Evolutionary conservation across 2,888 invertebrate genomes (phyloP), one percentile per base, ranked within the genome.

Genomic region (Trichopria drosophilae): DNA sequence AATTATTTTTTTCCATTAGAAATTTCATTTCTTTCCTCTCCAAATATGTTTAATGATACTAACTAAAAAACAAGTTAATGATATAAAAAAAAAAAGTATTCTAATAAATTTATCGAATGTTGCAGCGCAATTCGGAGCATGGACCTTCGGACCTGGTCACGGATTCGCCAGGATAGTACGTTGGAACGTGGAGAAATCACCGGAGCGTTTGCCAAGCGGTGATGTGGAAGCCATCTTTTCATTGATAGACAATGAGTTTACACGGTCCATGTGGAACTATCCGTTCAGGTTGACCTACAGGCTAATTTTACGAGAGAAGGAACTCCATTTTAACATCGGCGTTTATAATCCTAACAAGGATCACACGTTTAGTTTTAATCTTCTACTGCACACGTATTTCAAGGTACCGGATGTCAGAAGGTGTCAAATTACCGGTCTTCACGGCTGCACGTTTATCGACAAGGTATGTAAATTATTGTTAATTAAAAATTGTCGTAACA

Each of bases 111-210:
- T n/a, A n/a, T n/a, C n/a, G n/a, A n/a, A n/a, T n/a, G 29, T 6
- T 18, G 9, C 79, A 95, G 95, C 96, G 65, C 93, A 94, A 81
- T 96, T 95, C 78, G 96, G 95, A 48, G 86, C 90, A 63, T 96
- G 95, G 95, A 85, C 88, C 57, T 90, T 88, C 78, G 95, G 96
- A 4, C 95, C 96, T 4, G 93, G 94, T 71, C 96, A 96, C 79
- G 96, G 97, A 47, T 97, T 97, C 81, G 95, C 94, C 44, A 83
- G 95, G 70, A 89, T 94, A 71, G 86, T 90, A 51, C 85, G 90
- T 69, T 97, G 96, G 96, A 87, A 87, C 66, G 81, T 93, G 62
- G 93, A 93, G 77, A 88, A 91, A 73, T 84, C 88, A 64, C 94
- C 94, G 5, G 92, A 91, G 76, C 81, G 92, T 61, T 79, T 93